Evolutionary conservation across 30 jellyfish, hydroid and myxozoan species (phyloP).

Genomic region (Mastigias papua): DNA sequence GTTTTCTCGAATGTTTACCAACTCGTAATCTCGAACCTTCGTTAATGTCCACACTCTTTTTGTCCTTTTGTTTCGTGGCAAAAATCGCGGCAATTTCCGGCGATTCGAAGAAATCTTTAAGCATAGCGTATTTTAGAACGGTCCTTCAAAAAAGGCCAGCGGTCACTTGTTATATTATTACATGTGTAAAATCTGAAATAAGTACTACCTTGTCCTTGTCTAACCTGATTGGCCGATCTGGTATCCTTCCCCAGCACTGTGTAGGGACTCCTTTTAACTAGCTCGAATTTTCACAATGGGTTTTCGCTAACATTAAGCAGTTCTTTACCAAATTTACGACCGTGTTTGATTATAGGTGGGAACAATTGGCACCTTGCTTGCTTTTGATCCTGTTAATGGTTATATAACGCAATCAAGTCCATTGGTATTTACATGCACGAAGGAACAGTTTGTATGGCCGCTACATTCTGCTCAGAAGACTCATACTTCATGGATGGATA

Average conservation of each 20-base stretch:
- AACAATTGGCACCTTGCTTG: too few relatives aligned
- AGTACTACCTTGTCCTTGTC: neutral
- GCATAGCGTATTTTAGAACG: conserved; percentile 7
- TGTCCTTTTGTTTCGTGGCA: conserved; percentile 58
- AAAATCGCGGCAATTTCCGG: conserved; percentile 77
- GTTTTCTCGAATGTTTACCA: conserved; percentile 68
- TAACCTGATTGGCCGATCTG: neutral
- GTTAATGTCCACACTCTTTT: conserved; percentile 19
- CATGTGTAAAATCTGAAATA: neutral
- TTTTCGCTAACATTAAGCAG: too few relatives aligned
- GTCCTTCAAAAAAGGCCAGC: neutral
- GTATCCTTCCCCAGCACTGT: neutral
- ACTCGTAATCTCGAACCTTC: conserved; percentile 56
- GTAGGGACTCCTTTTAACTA: too few relatives aligned
- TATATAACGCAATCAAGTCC: too few relatives aligned
- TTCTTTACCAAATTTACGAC: too few relatives aligned
- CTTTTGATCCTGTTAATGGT: too few relatives aligned
- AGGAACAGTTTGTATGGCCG: too few relatives aligned
- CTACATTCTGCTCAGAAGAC: too few relatives aligned
- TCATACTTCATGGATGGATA: too few relatives aligned
- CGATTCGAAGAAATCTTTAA: conserved; percentile 60
- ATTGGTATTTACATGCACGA: too few relatives aligned
- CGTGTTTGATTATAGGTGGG: too few relatives aligned
- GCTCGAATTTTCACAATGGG: too few relatives aligned
- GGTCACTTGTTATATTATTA: neutral